Base-by-base conservation (phyloP, 2,888 invertebrate species). In the Lissocephala sabroskyi region DNA sequence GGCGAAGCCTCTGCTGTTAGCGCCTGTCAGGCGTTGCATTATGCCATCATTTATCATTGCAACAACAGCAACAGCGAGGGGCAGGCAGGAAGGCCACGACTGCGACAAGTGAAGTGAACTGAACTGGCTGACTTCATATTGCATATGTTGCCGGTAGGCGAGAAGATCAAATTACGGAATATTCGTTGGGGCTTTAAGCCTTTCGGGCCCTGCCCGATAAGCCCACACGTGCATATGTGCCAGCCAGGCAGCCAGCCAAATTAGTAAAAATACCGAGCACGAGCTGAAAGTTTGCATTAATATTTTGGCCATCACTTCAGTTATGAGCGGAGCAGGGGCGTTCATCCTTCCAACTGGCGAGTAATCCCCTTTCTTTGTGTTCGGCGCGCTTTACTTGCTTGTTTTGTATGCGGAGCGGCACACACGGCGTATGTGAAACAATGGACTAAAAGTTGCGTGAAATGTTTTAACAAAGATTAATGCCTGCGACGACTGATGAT, bases 401-500 rank as follows among this genome's bases (percentile, higher is more conserved):
- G 41, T 10, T 75, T 66, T 71, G 71, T 70, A 75, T 75, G 71
- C 70, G 52, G 14, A 9, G 13, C 2, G 26, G 58, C 73, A 44
- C 73, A 67, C 73, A 65, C 56, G 58, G 51, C 62, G 73, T 73
- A 68, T 71, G 63, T 62, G 61, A 75, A 64, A 66, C 76, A 68
- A 68, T 62, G 67, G 65, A 62, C 60, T 64, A 64, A 62, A 65
- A 62, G 66, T 77, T 62, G 67, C 59, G 70, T 65, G 61, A 76
- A 74, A 71, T 70, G 65, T 63, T 63, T 64, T 65, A 76, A 79
- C 68, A 70, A 76, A 73, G 78, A 79, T 78, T 78, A 79, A 79
- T 79, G 73, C 63, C 68, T 60, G 70, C 67, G 62, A 62, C 67
- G 68, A 75, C 75, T 68, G 68, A 73, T 75, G 80, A 79, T 75